These are phyloP conservation scores for Myocastor coypus DNA, from an alignment of 2,113 vertebrate genomes.

Conservation along the genomic window DNA sequence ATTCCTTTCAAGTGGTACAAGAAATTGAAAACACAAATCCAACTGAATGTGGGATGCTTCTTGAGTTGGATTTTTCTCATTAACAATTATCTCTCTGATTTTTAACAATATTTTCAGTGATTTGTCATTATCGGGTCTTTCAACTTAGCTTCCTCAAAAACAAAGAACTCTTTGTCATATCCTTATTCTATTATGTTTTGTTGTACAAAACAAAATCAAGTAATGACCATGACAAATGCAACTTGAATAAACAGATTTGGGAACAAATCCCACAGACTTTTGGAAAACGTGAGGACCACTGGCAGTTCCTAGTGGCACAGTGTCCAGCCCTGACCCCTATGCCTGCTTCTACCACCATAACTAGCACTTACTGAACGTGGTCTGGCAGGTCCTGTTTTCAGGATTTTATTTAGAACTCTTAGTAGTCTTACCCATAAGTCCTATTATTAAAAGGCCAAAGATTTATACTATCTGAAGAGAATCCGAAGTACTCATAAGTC, in stretches of 20 bases:
- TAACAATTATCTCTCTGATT: slow-evolving; percentile 19
- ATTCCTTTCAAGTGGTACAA: slow-evolving; percentile 64
- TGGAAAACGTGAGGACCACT: neutral
- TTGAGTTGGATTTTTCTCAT: neutral
- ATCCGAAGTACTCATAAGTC: no score
- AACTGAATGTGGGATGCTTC: slow-evolving; percentile 6
- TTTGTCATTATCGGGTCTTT: slow-evolving; percentile 46
- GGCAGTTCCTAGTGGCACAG: neutral
- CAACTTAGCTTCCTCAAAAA: slow-evolving; percentile 40
- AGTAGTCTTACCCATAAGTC: neutral
- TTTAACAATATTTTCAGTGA: slow-evolving; percentile 42
- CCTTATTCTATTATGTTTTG: slow-evolving; percentile 38
- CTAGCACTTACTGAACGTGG: rapidly evolving
- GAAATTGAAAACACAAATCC: slow-evolving; percentile 58
- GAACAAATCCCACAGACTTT: neutral
- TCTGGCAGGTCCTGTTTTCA: neutral
- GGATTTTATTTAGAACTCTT: neutral
- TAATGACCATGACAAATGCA: slow-evolving; percentile 5
- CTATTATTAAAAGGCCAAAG: neutral
- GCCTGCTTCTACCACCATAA: neutral
- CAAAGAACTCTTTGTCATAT: slow-evolving; percentile 51
- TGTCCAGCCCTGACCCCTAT: rapidly evolving
- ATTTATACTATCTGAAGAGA: no score
- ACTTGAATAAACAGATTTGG: slow-evolving; percentile 32
- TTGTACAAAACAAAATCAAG: slow-evolving; percentile 35